Evolutionary conservation across 2,113 vertebrate genomes (phyloP), one percentile per base, ranked within the genome.

Genomic region (Nematolebias whitei): DNA sequence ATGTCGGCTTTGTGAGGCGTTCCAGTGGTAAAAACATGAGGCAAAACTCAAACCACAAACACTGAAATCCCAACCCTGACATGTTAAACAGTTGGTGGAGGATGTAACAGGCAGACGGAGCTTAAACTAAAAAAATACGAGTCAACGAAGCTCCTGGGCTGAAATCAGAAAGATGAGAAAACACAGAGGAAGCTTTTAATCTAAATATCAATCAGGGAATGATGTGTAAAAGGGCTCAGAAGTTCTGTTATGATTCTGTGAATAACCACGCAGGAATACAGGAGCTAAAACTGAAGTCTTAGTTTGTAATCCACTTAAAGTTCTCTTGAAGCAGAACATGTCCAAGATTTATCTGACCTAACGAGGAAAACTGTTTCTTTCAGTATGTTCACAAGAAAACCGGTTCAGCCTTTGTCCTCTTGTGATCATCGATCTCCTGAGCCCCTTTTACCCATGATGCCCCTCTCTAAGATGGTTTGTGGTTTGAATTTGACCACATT

Each of bases 41-140:
- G 76, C 63, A 73, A 84, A 84, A 79, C 61, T 78, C 77, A 76
- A 54, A 85, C 80, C 84, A 85, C 77, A 83, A 87, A 87, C 80
- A 51, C 55, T 55, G 39, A 85, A 75, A 69, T 48, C 71, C 60
- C 60, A 77, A 54, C 72, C 59, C 45, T 20, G 57, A 54, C 44
- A 32, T n/a, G n/a, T n/a, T n/a, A n/a, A n/a, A n/a, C n/a, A n/a
- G n/a, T n/a, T n/a, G n/a, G n/a, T n/a, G n/a, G n/a, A n/a, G n/a
- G n/a, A n/a, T n/a, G n/a, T n/a, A n/a, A n/a, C n/a, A n/a, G n/a
- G n/a, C n/a, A n/a, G n/a, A n/a, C n/a, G n/a, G n/a, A n/a, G n/a
- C n/a, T n/a, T n/a, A n/a, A n/a, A n/a, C n/a, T n/a, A n/a, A n/a
- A n/a, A n/a, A n/a, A n/a, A n/a, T n/a, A n/a, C n/a, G n/a, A n/a